phyloP scores from a whole-genome alignment of 2,797 vertebrate genomes.

The Rhincodon typus region DNA sequence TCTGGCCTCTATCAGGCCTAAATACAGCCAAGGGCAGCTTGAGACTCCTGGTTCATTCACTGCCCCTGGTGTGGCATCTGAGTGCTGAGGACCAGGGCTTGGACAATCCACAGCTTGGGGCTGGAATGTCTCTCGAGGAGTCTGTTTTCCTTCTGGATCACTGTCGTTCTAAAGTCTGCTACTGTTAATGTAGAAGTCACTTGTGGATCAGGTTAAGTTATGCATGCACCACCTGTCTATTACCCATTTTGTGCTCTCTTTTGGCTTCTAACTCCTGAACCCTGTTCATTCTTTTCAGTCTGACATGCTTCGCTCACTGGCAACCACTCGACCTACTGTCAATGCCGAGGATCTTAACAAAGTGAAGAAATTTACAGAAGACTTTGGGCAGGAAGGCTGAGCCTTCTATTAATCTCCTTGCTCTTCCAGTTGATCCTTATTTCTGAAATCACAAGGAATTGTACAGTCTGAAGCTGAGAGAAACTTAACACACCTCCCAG shows the following conservation, averaged over 20 bases:
- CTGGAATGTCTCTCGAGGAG: background rate
- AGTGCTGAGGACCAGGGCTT: background rate
- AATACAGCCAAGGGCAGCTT: background rate
- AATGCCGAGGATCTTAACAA: conserved; percentile 86
- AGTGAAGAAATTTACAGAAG: conserved; percentile 94
- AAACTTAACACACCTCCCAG: background rate
- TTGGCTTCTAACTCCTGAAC: background rate
- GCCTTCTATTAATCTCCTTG: background rate
- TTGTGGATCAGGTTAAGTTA: background rate
- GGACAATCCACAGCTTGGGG: no score
- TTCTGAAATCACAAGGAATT: conserved; percentile 39
- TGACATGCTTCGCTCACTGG: conserved; percentile 89
- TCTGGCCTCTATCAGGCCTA: background rate
- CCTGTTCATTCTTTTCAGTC: conserved; percentile 57
- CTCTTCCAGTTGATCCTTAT: background rate
- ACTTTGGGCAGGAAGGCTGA: conserved; percentile 95
- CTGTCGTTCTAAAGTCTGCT: background rate
- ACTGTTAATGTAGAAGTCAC: background rate
- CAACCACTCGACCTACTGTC: conserved; percentile 88
- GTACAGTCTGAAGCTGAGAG: conserved; percentile 26
- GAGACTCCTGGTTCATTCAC: background rate
- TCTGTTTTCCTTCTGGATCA: background rate
- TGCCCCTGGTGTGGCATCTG: background rate
- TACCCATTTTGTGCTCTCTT: background rate
- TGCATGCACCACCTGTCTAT: background rate